Evolutionary conservation across 2,888 invertebrate genomes (phyloP).

Genomic region (Eupithecia inturbata): DNA sequence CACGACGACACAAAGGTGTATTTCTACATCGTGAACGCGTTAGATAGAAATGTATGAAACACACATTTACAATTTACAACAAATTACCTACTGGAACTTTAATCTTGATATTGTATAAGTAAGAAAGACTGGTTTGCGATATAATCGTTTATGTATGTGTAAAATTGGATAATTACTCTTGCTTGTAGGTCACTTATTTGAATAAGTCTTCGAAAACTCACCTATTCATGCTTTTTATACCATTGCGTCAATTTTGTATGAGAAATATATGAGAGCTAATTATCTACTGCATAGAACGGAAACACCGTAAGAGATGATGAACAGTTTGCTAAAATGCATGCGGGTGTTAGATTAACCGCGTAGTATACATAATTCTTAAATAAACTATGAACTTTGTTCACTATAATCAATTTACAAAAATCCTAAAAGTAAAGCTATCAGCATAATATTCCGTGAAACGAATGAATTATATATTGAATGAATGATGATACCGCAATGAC

Average conservation of each 20-base stretch:
- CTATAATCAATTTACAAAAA: neutral
- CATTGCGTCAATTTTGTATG: neutral
- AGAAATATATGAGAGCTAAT: neutral
- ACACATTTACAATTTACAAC: neutral
- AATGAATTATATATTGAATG: neutral
- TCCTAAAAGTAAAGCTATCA: neutral
- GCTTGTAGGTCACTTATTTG: neutral
- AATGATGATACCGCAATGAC: neutral
- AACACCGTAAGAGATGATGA: neutral
- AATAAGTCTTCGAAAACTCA: neutral
- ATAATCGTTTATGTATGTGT: constrained; percentile 16
- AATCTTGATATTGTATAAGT: neutral
- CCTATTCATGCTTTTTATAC: neutral
- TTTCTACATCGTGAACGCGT: no score
- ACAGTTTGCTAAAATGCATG: neutral
- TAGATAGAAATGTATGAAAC: no score
- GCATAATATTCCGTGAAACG: neutral
- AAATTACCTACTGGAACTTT: neutral
- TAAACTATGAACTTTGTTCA: neutral
- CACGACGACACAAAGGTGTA: no score
- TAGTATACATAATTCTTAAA: neutral
- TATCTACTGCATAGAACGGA: neutral
- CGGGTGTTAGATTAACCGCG: neutral
- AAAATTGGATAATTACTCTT: neutral
- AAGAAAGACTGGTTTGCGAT: constrained; percentile 16